phyloP scores from a whole-genome alignment of 2,888 invertebrate species.

The Caenorhabditis sp. region DNA sequence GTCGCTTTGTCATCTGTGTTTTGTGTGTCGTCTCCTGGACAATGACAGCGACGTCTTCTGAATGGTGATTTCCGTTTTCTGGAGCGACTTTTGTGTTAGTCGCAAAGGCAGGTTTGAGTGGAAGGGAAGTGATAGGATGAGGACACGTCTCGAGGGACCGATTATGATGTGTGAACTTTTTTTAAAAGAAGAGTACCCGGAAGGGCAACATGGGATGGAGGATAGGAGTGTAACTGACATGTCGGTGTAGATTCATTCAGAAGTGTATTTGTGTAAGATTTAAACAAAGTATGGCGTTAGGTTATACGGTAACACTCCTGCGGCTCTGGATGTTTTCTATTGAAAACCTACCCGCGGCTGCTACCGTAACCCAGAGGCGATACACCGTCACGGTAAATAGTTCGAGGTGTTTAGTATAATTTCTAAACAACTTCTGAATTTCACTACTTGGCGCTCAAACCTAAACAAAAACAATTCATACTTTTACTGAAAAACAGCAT shows the following conservation, averaged over 20 bases:
- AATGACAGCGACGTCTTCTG: not conserved
- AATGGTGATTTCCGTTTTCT: not conserved
- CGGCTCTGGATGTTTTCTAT: too few relatives aligned
- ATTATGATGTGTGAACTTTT: constrained; percentile 18
- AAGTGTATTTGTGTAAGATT: too few relatives aligned
- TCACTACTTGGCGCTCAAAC: too few relatives aligned
- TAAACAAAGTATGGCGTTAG: too few relatives aligned
- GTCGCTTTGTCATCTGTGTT: constrained; percentile 15
- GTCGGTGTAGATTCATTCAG: not conserved
- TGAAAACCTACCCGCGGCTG: too few relatives aligned
- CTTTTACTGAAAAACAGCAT: too few relatives aligned
- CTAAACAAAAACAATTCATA: too few relatives aligned
- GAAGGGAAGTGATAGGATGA: not conserved
- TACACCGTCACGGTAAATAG: too few relatives aligned
- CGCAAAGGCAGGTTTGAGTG: not conserved
- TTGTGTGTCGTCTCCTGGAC: constrained; percentile 1
- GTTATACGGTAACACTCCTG: too few relatives aligned
- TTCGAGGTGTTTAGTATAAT: too few relatives aligned
- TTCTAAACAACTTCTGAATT: too few relatives aligned
- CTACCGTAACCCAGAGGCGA: too few relatives aligned
- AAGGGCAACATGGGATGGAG: not conserved
- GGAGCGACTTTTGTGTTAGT: not conserved
- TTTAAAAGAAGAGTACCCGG: not conserved
- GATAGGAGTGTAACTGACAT: constrained; percentile 8
- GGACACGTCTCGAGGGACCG: constrained; percentile 11